phyloP scores from a whole-genome alignment of 2,797 vertebrate species.

The Pangasius larnaudii region DNA sequence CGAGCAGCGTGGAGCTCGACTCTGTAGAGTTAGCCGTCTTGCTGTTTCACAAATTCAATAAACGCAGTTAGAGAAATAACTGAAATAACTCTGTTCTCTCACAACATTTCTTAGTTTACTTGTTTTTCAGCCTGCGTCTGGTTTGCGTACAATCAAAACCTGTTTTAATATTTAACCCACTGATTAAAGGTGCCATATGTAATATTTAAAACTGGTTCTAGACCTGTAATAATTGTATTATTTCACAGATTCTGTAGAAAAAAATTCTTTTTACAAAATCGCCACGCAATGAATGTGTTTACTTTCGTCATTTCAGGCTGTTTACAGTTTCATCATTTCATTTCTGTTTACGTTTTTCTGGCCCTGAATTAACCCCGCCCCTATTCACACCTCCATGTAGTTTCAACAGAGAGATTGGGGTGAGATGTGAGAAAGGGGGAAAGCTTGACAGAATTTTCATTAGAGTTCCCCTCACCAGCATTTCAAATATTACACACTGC shows the following conservation, averaged over 20 bases:
- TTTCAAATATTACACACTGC: too few relatives aligned
- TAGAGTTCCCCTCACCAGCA: not conserved
- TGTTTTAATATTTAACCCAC: not conserved
- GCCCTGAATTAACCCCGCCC: not conserved
- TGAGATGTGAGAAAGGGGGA: not conserved
- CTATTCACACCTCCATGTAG: not conserved
- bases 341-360: not conserved
- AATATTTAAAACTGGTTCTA: not conserved
- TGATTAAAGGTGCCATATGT: not conserved
- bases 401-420: not conserved
- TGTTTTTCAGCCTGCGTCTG: not conserved
- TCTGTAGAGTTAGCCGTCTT: constrained; percentile 36
- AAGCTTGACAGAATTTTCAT: not conserved
- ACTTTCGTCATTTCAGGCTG: not conserved
- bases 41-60: constrained; percentile 3
- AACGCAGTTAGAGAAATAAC: constrained; percentile 18
- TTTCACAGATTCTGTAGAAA: not conserved
- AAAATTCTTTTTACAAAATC: not conserved
- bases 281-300: not conserved
- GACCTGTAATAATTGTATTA: not conserved
- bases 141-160: not conserved
- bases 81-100: not conserved
- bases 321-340: too few relatives aligned
- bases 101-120: not conserved
- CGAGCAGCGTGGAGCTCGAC: not conserved